A percentile compares a stretch with the other conserved stretches of the same genome.
phyloP scores from a whole-genome alignment of 2,888 invertebrate genomes.

The Hecatera dysodea region DNA sequence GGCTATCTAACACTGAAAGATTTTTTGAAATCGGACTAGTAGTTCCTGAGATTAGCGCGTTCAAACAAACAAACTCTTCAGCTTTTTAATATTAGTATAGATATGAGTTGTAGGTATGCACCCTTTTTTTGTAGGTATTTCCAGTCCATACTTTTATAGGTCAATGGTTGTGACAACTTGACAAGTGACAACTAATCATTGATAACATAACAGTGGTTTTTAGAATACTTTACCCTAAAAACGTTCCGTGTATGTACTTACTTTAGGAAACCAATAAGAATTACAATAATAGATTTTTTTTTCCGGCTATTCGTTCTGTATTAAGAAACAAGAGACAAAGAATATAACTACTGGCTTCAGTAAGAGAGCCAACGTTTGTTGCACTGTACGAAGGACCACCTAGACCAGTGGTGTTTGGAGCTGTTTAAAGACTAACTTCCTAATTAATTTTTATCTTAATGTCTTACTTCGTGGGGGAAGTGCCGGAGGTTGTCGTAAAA shows the following conservation, averaged over 20 bases:
- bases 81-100: too few species aligned
- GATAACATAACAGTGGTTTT: background rate
- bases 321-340: background rate
- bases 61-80: too few species aligned
- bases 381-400: background rate
- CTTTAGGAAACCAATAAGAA: background rate
- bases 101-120: too few species aligned
- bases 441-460: constrained; percentile 49
- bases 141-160: too few species aligned
- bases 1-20: too few species aligned
- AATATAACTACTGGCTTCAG: background rate
- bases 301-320: background rate
- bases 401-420: constrained; percentile 9
- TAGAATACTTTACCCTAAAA: background rate
- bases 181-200: too few species aligned
- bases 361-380: background rate
- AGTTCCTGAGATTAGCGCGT: too few species aligned
- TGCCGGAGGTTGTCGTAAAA: constrained; percentile 70
- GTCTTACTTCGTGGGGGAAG: constrained; percentile 58
- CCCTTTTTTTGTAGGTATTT: too few species aligned
- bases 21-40: too few species aligned
- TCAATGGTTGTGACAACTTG: too few species aligned
- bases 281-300: background rate
- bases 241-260: background rate
- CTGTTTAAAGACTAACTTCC: constrained; percentile 13